Percentiles rank a stretch among this genome's conserved stretches.
Evolutionary conservation across 2,797 vertebrate genomes (phyloP).

Genomic region (Myripristis jacobus): DNA sequence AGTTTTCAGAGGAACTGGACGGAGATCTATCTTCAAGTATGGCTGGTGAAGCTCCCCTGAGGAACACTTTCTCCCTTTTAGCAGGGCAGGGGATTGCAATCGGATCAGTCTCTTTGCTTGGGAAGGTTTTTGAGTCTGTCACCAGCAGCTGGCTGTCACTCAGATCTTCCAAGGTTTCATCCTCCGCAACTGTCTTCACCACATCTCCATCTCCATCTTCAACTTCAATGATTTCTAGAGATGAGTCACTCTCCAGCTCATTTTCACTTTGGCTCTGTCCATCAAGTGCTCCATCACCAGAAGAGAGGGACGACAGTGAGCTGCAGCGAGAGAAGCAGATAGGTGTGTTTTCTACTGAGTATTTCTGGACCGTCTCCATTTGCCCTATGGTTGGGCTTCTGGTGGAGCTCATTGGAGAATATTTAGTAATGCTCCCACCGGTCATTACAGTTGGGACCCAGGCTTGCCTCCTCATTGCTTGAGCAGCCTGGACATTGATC

Average conservation of each 20-base stretch:
- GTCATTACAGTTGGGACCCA: conserved; percentile 87
- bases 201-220: conserved; percentile 84
- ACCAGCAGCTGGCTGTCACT: conserved; percentile 85
- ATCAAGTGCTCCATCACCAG: conserved; percentile 88
- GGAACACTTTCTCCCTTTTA: conserved; percentile 87
- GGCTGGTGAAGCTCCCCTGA: conserved; percentile 82
- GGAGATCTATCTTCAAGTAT: conserved; percentile 91
- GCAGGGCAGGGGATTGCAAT: conserved; percentile 85
- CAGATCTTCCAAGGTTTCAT: conserved; percentile 85
- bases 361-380: conserved; percentile 91
- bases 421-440: conserved; percentile 87
- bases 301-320: conserved; percentile 96
- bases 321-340: conserved; percentile 97
- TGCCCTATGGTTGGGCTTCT: conserved; percentile 77
- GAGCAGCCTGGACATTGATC: conserved; percentile 83
- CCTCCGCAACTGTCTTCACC: conserved; percentile 77
- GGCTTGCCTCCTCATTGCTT: conserved; percentile 87
- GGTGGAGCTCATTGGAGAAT: conserved; percentile 79
- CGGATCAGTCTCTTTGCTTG: conserved; percentile 83
- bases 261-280: conserved; percentile 92
- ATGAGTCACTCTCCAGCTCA: conserved; percentile 93
- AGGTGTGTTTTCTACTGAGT: conserved; percentile 91
- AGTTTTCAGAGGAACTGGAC: conserved; percentile 97
- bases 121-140: conserved; percentile 80
- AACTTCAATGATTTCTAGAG: conserved; percentile 95